Evolutionary conservation across 2,113 vertebrate species (phyloP).

Genomic region (Vanacampus margaritifer): DNA sequence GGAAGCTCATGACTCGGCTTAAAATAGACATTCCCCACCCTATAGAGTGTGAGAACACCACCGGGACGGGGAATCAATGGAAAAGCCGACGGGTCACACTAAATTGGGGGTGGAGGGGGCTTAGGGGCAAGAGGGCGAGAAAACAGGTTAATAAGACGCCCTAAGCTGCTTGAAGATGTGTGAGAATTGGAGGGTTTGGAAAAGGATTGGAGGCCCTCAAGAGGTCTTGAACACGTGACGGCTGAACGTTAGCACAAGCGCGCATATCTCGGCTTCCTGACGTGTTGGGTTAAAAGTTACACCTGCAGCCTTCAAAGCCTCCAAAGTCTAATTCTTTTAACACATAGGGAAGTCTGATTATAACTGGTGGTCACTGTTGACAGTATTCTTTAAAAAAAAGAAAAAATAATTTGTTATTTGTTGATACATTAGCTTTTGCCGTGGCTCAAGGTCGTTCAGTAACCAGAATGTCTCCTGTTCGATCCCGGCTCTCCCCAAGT

Average conservation of each 20-base stretch:
- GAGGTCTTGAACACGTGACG: constrained; percentile 56
- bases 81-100: constrained; percentile 40
- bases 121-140: constrained; percentile 58
- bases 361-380: constrained; percentile 10
- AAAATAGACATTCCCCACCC: constrained; percentile 57
- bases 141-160: constrained; percentile 58
- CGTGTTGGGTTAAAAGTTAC: constrained; percentile 40
- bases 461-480: no score
- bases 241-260: constrained; percentile 53
- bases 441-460: no score
- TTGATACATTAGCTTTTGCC: no score
- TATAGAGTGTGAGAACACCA: constrained; percentile 51
- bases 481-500: no score
- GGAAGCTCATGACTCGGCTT: constrained; percentile 50
- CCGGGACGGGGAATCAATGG: constrained; percentile 34
- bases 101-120: constrained; percentile 20
- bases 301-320: constrained; percentile 42
- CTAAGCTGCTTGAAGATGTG: constrained; percentile 67
- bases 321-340: constrained; percentile 44
- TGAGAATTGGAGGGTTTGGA: constrained; percentile 65
- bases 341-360: constrained; percentile 38
- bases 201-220: constrained; percentile 48
- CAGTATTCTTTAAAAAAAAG: no score
- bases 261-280: constrained; percentile 44
- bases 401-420: no score